Base-by-base conservation (phyloP, 92 coral and sea anemone genomes). In the Epizoanthus illoricatus region DNA sequence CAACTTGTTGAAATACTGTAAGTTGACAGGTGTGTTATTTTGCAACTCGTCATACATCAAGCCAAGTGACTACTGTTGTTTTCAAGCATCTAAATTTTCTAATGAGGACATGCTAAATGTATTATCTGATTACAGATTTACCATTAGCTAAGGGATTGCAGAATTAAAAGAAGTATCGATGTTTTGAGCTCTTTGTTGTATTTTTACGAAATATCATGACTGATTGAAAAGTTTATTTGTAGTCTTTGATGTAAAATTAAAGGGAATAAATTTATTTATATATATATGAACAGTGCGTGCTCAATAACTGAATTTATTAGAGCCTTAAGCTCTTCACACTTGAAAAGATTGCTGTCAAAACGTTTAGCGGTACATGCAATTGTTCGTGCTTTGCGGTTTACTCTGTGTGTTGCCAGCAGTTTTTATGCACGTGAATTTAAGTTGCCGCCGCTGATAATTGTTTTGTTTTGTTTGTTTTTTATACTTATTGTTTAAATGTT, bases 1-100 rank as follows among this genome's bases (percentile, higher is more conserved):
- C 49, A 23, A 57, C 45, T 7, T 74, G 64, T 54, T 74, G 65
- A 74, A 74, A 39, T 74, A 56, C 52, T 47, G 45, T 5, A 55
- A 55, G 21, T 55, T 33, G 15, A 52, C 56, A 74, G 63, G 36
- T 41, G 18, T 73, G 40, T 4, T 64, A 8, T 16, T 65, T 65
- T 11, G 36, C 67, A 19, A 3, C 16, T 64, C 15, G 69, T 28
- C 43, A 65, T 36, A 39, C 69, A 52, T 36, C 21, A 68, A 13
- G 68, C 8, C 68, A 67, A 0, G 40, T 7, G 42, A 19, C 15
- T 19, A 36, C 49, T 12, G 42, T 13, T 67, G 18, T 39, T 15
- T 67, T 67, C 45, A 67, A 39, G 72, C 49, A 67, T 39, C 19
- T 67, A 16, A 13, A 28, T 28, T 28, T 28, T 28, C 33, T 28